These are phyloP conservation scores for Agrochola macilenta DNA, from an alignment of 2,888 invertebrate genomes.

Conservation along the genomic window DNA sequence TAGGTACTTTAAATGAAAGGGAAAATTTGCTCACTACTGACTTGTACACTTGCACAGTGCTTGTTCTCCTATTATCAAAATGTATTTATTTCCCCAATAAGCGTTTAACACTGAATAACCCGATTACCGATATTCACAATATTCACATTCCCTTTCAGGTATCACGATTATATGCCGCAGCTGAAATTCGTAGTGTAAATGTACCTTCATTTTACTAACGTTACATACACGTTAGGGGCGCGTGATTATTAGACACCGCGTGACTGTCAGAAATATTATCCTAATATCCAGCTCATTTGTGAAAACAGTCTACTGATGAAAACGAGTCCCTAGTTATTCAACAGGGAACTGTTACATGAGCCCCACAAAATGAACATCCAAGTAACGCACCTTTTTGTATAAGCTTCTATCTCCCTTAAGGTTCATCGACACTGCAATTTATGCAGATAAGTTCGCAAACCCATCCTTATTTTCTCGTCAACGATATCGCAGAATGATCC, in stretches of 20 bases:
- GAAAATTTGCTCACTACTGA: not conserved
- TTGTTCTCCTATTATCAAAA: not conserved
- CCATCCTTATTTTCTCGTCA: conserved; percentile 45
- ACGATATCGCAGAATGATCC: conserved; percentile 31
- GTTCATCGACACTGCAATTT: conserved; percentile 18
- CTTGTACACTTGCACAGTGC: not conserved
- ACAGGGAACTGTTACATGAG: conserved; percentile 19
- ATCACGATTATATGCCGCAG: conserved; percentile 27
- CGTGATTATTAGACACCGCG: conserved; percentile 38
- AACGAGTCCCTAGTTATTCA: conserved; percentile 32
- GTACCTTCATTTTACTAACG: conserved; percentile 43
- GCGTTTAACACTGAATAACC: conserved; percentile 11
- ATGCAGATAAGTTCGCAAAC: conserved; percentile 12
- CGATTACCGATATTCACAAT: conserved; percentile 21
- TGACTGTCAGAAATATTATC: conserved; percentile 52
- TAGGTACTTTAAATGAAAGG: not conserved
- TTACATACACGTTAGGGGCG: conserved; percentile 35
- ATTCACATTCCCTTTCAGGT: conserved; percentile 34
- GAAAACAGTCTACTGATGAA: conserved; percentile 41
- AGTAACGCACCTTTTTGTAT: conserved; percentile 10
- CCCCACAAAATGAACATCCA: conserved; percentile 20
- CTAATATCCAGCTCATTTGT: conserved; percentile 50
- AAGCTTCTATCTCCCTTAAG: not conserved
- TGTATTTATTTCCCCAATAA: conserved; percentile 16
- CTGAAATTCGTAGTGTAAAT: conserved; percentile 28